These are phyloP conservation scores for Zaprionus gabonicus DNA, from an alignment of 1,140 invertebrate genomes.

Conservation along the genomic window DNA sequence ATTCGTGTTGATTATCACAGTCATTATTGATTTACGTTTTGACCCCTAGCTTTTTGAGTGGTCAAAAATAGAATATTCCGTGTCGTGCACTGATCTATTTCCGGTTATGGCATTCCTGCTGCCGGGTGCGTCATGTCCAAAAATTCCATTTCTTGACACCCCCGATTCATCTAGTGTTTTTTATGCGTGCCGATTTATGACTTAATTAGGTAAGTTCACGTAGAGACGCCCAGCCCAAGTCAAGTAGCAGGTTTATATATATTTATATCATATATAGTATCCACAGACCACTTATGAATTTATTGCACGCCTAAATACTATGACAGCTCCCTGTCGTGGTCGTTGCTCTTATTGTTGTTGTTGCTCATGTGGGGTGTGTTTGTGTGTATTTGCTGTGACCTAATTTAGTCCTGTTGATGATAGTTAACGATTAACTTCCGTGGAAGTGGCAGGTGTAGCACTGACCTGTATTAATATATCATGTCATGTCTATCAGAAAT, in stretches of 20 bases:
- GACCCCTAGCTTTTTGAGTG: conserved; percentile 22
- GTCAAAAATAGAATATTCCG: conserved; percentile 59
- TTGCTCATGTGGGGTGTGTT: not conserved
- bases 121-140: conserved; percentile 36
- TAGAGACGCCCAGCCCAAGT: conserved; percentile 40
- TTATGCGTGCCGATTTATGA: conserved; percentile 33
- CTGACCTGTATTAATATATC: conserved; percentile 64
- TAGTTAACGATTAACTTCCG: conserved; percentile 6
- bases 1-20: conserved; percentile 52
- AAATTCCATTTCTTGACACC: conserved; percentile 14
- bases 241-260: conserved; percentile 42
- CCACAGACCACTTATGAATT: conserved; percentile 16
- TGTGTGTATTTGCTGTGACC: conserved; percentile 32
- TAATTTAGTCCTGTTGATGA: conserved; percentile 25
- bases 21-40: conserved; percentile 63
- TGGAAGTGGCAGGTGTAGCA: conserved; percentile 52
- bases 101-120: conserved; percentile 45
- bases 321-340: conserved; percentile 15
- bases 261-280: not conserved
- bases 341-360: not conserved
- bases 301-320: conserved; percentile 40
- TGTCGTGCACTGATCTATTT: conserved; percentile 57
- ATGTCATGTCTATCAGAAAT: conserved; percentile 39
- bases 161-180: conserved; percentile 22
- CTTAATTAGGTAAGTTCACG: conserved; percentile 72